phyloP scores from a whole-genome alignment of 2,888 invertebrate genomes.

The Elgonia sp. region DNA sequence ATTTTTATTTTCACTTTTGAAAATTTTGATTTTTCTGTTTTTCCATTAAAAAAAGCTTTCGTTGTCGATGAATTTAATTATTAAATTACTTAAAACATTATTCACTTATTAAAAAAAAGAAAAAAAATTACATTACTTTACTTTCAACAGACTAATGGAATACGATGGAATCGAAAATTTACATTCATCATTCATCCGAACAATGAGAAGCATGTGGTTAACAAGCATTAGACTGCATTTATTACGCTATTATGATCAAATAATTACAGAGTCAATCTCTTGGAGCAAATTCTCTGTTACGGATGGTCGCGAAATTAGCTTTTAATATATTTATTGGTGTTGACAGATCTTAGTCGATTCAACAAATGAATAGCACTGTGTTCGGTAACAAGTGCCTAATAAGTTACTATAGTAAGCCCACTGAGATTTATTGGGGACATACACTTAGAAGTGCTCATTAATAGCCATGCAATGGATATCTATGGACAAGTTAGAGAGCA shows the following conservation, averaged over 20 bases:
- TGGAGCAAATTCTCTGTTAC: slow-evolving; percentile 10
- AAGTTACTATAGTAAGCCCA: slow-evolving; percentile 55
- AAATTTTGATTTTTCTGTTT: too few species aligned
- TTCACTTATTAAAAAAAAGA: too few species aligned
- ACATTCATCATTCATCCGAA: slow-evolving; percentile 4
- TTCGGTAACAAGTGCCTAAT: slow-evolving; percentile 60
- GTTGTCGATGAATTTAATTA: too few species aligned
- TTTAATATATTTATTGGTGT: slow-evolving; percentile 37
- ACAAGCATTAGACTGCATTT: slow-evolving; percentile 31
- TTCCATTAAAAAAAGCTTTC: too few species aligned
- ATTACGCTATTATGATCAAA: slow-evolving; percentile 24
- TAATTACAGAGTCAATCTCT: slow-evolving; percentile 15
- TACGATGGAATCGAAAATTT: neutral
- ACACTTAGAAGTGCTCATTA: slow-evolving; percentile 46
- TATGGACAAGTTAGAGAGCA: slow-evolving; percentile 7
- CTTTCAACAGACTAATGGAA: neutral
- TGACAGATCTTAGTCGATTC: slow-evolving; percentile 34
- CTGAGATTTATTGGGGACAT: slow-evolving; percentile 45
- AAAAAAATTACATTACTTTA: too few species aligned
- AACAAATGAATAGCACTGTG: slow-evolving; percentile 26
- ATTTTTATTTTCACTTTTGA: too few species aligned
- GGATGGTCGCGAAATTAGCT: slow-evolving; percentile 4
- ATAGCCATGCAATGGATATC: slow-evolving; percentile 34
- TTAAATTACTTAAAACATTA: too few species aligned
- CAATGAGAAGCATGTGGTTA: slow-evolving; percentile 15